Evolutionary conservation across 2,113 vertebrate genomes (phyloP).

Genomic region (Harpagus bidentatus): DNA sequence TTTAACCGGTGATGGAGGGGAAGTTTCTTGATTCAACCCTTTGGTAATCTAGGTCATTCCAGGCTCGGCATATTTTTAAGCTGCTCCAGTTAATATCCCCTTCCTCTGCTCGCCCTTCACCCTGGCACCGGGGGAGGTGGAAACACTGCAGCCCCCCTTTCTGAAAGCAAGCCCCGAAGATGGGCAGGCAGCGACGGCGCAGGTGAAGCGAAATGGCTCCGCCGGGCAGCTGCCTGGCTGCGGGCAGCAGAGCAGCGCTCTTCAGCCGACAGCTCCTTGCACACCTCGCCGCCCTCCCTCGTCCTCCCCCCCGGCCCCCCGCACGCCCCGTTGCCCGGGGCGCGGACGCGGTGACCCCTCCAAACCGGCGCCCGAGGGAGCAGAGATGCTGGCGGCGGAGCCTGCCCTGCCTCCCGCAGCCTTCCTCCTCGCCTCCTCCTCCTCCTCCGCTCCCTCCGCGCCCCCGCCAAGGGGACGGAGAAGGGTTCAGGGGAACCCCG

Average conservation of each 20-base stretch:
- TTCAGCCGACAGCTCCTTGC: neutral
- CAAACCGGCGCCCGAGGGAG: neutral
- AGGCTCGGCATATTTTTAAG: constrained; percentile 19
- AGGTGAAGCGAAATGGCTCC: constrained; percentile 18
- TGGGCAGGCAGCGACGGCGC: neutral
- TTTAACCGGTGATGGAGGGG: constrained; percentile 55
- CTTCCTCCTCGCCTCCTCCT: neutral
- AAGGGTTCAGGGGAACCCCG: neutral
- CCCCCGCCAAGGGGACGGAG: neutral
- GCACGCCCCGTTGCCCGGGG: neutral
- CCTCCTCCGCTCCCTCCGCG: neutral
- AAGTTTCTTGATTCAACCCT: constrained; percentile 50
- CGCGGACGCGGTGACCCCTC: neutral
- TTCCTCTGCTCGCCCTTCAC: neutral
- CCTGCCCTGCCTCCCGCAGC: neutral
- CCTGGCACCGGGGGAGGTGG: neutral
- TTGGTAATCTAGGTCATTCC: constrained; percentile 53
- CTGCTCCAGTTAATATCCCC: neutral
- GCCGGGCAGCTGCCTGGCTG: neutral
- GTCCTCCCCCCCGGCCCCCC: neutral
- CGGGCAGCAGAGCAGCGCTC: neutral
- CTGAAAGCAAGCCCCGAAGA: neutral
- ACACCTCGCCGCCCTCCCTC: neutral
- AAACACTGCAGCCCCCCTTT: neutral
- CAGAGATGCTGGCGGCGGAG: neutral